Percentiles rank a stretch among this genome's conserved stretches.
These are phyloP conservation scores for Sylvilagus floridanus DNA, from an alignment of 2,797 vertebrate species.

Conservation along the genomic window DNA sequence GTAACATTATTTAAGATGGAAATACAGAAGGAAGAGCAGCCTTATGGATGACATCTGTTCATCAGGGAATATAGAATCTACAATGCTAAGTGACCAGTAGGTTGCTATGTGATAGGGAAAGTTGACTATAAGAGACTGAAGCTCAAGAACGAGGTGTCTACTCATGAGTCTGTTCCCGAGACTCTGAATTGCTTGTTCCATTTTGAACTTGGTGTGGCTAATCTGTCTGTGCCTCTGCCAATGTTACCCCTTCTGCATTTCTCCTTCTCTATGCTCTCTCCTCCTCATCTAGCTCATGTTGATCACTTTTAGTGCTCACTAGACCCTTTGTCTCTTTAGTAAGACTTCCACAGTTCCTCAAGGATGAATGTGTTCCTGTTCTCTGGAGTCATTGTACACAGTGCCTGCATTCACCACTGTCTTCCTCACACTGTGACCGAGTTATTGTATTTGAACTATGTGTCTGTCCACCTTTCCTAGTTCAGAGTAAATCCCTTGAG, in stretches of 20 bases:
- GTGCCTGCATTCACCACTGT: neutral
- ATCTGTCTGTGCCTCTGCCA: neutral
- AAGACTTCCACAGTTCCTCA: rapidly evolving
- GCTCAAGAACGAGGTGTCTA: neutral
- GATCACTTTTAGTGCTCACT: neutral
- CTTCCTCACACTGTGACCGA: too few species aligned
- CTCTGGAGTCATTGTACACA: rapidly evolving
- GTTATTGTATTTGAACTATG: neutral
- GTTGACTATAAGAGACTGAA: neutral
- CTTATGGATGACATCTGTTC: neutral
- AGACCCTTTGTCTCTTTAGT: neutral
- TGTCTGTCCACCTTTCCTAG: neutral
- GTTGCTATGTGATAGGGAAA: rapidly evolving
- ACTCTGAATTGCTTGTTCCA: neutral
- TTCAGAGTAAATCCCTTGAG: neutral
- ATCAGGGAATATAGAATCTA: rapidly evolving
- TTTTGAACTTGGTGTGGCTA: too few species aligned
- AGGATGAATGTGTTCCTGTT: neutral
- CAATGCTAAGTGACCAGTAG: rapidly evolving
- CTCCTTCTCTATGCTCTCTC: neutral
- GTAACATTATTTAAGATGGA: neutral
- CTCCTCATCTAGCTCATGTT: neutral
- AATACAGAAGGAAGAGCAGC: neutral
- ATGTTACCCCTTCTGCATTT: rapidly evolving
- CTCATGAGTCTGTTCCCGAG: neutral